Evolutionary conservation across 2,113 vertebrate species (phyloP).

Genomic region (Gopherus flavomarginatus): DNA sequence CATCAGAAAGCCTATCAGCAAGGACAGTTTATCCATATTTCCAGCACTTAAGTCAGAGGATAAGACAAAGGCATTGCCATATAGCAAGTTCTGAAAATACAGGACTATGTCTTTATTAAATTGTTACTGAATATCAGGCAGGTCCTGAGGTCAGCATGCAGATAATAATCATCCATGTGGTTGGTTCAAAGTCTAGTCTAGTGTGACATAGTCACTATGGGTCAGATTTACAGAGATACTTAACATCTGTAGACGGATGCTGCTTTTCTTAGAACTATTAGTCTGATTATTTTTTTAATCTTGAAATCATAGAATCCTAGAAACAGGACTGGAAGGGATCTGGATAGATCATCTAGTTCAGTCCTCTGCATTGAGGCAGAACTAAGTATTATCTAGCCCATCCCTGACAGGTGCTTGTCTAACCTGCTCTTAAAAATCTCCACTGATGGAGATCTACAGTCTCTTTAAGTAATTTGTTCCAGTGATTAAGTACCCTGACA

Average conservation of each 20-base stretch:
- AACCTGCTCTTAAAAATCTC: neutral
- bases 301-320: neutral
- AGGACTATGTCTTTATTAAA: neutral
- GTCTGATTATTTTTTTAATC: neutral
- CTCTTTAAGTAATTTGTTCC: neutral
- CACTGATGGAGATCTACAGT: neutral
- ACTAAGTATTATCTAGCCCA: neutral
- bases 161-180: neutral
- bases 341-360: neutral
- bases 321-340: neutral
- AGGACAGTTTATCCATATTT: neutral
- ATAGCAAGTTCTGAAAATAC: neutral
- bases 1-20: neutral
- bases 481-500: too few relatives aligned
- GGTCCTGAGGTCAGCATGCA: neutral
- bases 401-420: neutral
- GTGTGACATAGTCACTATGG: neutral
- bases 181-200: neutral
- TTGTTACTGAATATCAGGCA: neutral
- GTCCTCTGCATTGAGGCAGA: neutral
- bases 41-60: neutral
- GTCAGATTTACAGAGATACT: neutral
- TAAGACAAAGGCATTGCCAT: neutral
- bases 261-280: neutral
- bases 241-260: neutral